Conservation (phyloP, 2,888 invertebrate species). For the Proisotoma minuta region DNA sequence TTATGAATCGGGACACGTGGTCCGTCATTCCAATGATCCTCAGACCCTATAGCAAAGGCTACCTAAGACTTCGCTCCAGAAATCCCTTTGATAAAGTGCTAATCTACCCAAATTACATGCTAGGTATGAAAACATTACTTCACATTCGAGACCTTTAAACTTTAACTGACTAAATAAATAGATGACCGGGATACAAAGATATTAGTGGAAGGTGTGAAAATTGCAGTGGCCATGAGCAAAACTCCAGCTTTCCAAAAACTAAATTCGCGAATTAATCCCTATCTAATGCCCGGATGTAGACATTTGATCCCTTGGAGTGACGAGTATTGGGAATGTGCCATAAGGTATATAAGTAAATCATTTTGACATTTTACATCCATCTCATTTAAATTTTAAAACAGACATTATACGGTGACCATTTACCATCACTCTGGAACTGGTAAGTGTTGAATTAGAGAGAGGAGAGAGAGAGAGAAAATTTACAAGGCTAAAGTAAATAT, state of each 20-base stretch:
- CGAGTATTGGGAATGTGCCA: slow-evolving; percentile 72
- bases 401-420: slow-evolving; percentile 71
- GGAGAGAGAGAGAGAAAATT: too few relatives aligned
- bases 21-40: slow-evolving; percentile 80
- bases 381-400: slow-evolving; percentile 48
- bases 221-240: slow-evolving; percentile 72
- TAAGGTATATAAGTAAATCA: slow-evolving; percentile 30
- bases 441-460: neutral
- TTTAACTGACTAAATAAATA: neutral
- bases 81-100: slow-evolving; percentile 83
- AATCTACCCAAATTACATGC: slow-evolving; percentile 80
- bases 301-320: slow-evolving; percentile 69
- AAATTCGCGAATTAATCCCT: slow-evolving; percentile 68
- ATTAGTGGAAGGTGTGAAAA: slow-evolving; percentile 53
- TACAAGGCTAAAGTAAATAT: too few relatives aligned
- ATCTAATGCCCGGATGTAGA: slow-evolving; percentile 73
- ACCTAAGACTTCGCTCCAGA: slow-evolving; percentile 64
- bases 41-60: slow-evolving; percentile 71
- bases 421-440: slow-evolving; percentile 73
- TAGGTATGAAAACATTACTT: slow-evolving; percentile 30
- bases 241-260: slow-evolving; percentile 75
- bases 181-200: slow-evolving; percentile 42
- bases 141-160: too few relatives aligned
- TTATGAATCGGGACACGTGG: slow-evolving; percentile 70
- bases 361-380: neutral